These are phyloP conservation scores for Alca torda DNA, from an alignment of 2,797 vertebrate genomes.

Conservation along the genomic window DNA sequence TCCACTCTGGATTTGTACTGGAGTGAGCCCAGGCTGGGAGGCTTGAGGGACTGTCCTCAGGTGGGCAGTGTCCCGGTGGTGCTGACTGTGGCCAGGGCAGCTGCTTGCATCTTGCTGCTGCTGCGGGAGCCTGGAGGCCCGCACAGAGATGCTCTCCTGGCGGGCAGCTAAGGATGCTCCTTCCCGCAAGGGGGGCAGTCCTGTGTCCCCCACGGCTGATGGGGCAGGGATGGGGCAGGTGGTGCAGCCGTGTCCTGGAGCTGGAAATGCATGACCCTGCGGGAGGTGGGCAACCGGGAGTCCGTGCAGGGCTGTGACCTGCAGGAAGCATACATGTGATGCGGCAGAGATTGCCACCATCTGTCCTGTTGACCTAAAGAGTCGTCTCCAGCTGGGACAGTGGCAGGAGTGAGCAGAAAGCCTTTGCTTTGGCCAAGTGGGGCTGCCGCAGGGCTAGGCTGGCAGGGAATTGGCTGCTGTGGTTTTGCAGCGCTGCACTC, in stretches of 20 bases:
- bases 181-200: background rate
- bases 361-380: background rate
- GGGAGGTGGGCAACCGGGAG: background rate
- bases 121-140: background rate
- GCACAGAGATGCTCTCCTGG: background rate
- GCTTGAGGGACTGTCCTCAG: background rate
- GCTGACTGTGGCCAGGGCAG: background rate
- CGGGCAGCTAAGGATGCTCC: background rate
- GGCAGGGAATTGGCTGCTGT: accelerated
- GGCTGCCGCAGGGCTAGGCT: background rate
- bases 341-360: background rate
- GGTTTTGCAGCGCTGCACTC: accelerated
- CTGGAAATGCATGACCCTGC: background rate
- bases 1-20: background rate
- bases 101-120: background rate
- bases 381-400: background rate
- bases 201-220: background rate
- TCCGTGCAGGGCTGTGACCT: background rate
- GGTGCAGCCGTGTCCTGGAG: accelerated
- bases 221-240: background rate
- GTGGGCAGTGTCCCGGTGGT: background rate
- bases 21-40: background rate
- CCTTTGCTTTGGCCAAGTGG: background rate
- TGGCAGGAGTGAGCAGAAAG: background rate
- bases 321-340: background rate